Base-by-base conservation (phyloP, 2,888 invertebrate species). In the Gnatocerus cornutus region DNA sequence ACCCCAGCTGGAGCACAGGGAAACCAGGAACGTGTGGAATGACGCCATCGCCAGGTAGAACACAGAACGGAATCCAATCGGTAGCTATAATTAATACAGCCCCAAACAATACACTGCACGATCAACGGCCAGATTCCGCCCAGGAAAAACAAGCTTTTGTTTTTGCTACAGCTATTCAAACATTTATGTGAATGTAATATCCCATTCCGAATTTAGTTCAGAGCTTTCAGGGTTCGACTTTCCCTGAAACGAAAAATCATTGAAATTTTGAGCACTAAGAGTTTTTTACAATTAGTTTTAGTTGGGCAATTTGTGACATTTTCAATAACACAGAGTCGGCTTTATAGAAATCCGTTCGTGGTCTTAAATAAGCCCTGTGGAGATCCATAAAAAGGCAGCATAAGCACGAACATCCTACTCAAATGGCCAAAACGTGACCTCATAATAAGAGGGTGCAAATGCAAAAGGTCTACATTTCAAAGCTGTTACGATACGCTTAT, bases 81-180 rank as follows among this genome's bases (percentile, higher is more conserved):
- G 76, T 78, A 73, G 80, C 81, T 80, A 83, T 83, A 83, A 83
- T 82, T 83, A 83, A 83, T 83, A 81, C 82, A 81, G 79, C 78
- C 78, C 77, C 77, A 82, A 79, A 82, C 82, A 82, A 82, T 82
- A 81, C 80, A 75, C 69, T 70, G 65, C 56, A 67, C 72, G 75
- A 41, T 61, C 64, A 69, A 71, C 63, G 67, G 52, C 74, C 75
- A 72, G 73, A 73, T 76, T 73, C 84, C 87, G 87, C 86, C 87
- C 87, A 61, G 69, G 62, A 72, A 71, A 72, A 66, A 70, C 70
- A 66, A 69, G 69, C 70, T 59, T 73, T 73, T 72, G 73, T 74
- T 73, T 73, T 74, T 74, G 69, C 62, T 41, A 72, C 41, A 29
- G 64, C 64, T 69, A 65, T 69, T 64, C 69, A 69, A 69, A 69